Evolutionary conservation across 2,113 vertebrate species (phyloP).

Genomic region (Calidris pygmaea): DNA sequence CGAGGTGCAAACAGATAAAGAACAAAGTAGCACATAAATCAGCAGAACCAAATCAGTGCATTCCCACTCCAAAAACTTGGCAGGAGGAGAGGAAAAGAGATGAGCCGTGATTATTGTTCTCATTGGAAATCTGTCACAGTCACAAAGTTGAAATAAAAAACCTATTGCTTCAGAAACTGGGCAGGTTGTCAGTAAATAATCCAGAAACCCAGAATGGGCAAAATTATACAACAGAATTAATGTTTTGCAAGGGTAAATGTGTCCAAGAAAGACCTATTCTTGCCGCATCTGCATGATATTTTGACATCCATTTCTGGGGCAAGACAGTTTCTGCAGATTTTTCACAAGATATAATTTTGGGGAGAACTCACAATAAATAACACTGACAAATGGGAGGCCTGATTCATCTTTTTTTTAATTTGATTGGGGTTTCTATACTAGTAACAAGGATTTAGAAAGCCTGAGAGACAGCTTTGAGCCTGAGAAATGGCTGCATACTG

Average conservation of each 20-base stretch:
- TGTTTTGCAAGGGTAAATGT: neutral
- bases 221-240: neutral
- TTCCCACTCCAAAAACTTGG: neutral
- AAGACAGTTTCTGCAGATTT: neutral
- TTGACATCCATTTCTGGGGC: neutral
- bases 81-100: neutral
- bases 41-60: constrained; percentile 57
- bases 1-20: constrained; percentile 78
- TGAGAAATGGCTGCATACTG: neutral
- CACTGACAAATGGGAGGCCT: neutral
- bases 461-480: neutral
- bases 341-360: neutral
- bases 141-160: neutral
- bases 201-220: neutral
- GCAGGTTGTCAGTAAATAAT: neutral
- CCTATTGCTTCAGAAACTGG: neutral
- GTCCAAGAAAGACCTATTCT: neutral
- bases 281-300: neutral
- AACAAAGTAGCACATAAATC: constrained; percentile 80
- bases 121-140: neutral
- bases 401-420: neutral
- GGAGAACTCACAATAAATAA: neutral
- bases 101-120: neutral
- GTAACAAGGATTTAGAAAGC: neutral
- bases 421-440: neutral